A percentile compares a stretch with the other conserved stretches of the same genome.
Evolutionary conservation across 2,888 invertebrate genomes (phyloP).

Genomic region (Crepidodera aurea): DNA sequence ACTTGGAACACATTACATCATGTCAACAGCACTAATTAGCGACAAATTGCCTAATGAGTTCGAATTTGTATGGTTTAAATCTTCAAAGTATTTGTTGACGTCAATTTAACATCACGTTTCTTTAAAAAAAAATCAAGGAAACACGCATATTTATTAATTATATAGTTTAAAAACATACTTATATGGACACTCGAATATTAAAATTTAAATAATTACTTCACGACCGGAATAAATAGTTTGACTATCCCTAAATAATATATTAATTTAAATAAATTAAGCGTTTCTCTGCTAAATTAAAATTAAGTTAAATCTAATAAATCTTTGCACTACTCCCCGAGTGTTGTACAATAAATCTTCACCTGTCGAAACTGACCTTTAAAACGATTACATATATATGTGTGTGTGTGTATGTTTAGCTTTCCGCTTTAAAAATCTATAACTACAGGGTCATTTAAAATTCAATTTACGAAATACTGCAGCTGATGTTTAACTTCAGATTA

Average conservation of each 20-base stretch:
- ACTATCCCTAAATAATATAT: neutral
- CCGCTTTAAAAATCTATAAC: neutral
- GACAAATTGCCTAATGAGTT: neutral
- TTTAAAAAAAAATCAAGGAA: neutral
- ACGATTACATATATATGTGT: neutral
- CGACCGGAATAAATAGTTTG: neutral
- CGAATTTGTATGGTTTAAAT: no score
- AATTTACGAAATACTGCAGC: neutral
- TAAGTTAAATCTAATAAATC: neutral
- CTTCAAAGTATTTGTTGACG: neutral
- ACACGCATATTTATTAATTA: neutral
- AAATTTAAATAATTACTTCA: neutral
- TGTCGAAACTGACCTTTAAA: neutral
- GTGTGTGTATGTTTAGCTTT: neutral
- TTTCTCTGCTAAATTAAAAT: no score
- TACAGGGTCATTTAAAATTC: neutral
- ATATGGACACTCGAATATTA: neutral
- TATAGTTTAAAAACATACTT: neutral
- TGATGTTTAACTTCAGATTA: no score
- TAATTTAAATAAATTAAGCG: neutral
- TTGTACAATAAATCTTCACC: neutral
- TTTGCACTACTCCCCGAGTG: neutral
- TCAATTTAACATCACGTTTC: neutral
- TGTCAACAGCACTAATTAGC: neutral
- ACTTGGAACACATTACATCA: no score